phyloP scores from a whole-genome alignment of 1,140 invertebrate genomes.

The Drosophila burlai region DNA sequence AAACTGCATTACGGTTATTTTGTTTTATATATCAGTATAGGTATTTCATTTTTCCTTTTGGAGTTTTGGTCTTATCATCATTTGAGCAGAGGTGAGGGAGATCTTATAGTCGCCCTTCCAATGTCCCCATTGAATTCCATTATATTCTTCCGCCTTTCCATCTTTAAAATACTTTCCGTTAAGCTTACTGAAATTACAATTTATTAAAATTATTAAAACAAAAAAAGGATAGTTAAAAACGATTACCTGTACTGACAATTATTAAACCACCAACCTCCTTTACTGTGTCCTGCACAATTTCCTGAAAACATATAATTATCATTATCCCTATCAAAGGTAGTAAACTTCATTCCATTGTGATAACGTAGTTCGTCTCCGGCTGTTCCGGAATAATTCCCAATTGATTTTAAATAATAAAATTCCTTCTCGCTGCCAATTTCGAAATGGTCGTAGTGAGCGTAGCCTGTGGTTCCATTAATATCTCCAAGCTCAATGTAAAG shows the following conservation, averaged over 20 bases:
- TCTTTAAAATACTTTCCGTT: conserved; percentile 8
- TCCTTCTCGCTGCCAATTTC: conserved; percentile 87
- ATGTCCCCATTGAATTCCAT: no score
- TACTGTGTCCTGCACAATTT: not conserved
- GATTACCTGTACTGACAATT: conserved; percentile 6
- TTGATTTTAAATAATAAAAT: conserved; percentile 87
- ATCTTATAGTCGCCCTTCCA: no score
- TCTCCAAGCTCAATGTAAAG: conserved; percentile 88
- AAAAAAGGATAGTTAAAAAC: not conserved
- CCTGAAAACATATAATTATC: not conserved
- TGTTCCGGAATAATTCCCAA: conserved; percentile 88
- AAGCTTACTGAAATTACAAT: conserved; percentile 1
- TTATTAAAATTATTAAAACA: no score
- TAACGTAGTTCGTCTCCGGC: not conserved
- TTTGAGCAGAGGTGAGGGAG: no score
- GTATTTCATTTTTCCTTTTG: no score
- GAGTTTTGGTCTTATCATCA: no score
- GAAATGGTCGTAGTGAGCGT: conserved; percentile 88
- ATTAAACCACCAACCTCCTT: conserved; percentile 22
- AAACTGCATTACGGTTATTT: no score
- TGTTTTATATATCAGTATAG: no score
- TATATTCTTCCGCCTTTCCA: not conserved
- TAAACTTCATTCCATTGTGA: not conserved
- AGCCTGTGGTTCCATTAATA: conserved; percentile 85
- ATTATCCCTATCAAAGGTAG: conserved; percentile 7